Conservation (phyloP, 2,888 invertebrate species). For the Diadromus collaris region DNA sequence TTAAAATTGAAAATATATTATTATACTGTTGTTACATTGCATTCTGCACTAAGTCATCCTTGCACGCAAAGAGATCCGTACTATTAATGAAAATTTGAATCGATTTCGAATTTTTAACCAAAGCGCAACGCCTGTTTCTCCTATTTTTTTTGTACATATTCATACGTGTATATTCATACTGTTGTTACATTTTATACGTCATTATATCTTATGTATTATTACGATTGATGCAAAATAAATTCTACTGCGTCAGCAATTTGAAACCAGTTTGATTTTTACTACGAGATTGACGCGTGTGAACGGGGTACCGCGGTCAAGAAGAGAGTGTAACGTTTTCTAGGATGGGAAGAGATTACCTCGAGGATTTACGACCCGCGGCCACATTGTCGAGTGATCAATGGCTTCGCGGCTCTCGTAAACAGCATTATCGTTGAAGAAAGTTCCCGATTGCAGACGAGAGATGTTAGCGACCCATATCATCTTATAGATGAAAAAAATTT, state of each 20-base stretch:
- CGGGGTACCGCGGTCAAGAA: conserved; percentile 1
- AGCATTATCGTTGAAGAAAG: conserved; percentile 19
- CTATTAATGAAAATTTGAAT: conserved; percentile 16
- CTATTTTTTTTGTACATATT: not conserved
- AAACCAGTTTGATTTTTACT: not conserved
- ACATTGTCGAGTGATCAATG: conserved; percentile 42
- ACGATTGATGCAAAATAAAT: not conserved
- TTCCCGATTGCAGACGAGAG: conserved; percentile 22
- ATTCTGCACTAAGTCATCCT: not conserved
- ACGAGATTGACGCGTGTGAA: conserved; percentile 11
- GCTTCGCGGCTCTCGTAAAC: conserved; percentile 38
- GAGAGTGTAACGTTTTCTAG: conserved; percentile 2
- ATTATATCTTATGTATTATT: not conserved
- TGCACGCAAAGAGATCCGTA: not conserved
- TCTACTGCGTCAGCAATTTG: not conserved
- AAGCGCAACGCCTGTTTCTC: not conserved
- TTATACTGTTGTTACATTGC: conserved; percentile 26
- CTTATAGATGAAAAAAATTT: conserved; percentile 2
- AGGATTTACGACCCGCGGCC: conserved; percentile 37
- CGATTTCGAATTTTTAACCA: not conserved
- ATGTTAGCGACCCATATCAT: conserved; percentile 22
- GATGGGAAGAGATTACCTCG: conserved; percentile 40
- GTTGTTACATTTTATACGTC: conserved; percentile 40
- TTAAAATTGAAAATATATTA: not conserved
- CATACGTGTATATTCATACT: conserved; percentile 8